Base-by-base conservation (phyloP, 2,888 invertebrate genomes). In the Eupelmus urozonus region DNA sequence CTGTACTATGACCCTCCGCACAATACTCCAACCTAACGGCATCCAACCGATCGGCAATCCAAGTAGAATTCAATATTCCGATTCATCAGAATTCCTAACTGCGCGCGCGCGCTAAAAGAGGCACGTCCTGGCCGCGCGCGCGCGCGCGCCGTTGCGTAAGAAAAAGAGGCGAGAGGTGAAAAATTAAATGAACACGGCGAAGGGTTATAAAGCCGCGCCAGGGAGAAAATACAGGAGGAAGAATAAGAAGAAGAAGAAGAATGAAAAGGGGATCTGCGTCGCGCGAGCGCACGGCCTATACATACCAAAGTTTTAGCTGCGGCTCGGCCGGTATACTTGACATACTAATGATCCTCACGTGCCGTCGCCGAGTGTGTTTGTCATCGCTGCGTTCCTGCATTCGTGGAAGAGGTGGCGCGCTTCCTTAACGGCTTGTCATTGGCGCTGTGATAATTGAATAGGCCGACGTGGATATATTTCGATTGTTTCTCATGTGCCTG, bases 261-360 rank as follows among this genome's bases (percentile, higher is more conserved):
- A 74, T 76, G 73, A 80, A 82, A 81, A 81, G n/a, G n/a, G 73
- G 79, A 82, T 81, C 65, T 81, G 72, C 81, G 82, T 84, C 83
- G n/a, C n/a, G n/a, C n/a, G n/a, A n/a, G n/a, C n/a, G n/a, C n/a
- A n/a, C n/a, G n/a, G n/a, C n/a, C n/a, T n/a, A n/a, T 49, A 81
- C 81, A 82, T 83, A 82, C 82, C 80, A 76, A 74, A 79, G 78
- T 78, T 80, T 67, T 78, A 77, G 63, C 81, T 75, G n/a, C n/a
- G n/a, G n/a, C n/a, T n/a, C n/a, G n/a, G n/a, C n/a, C n/a, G n/a
- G n/a, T n/a, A n/a, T 72, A 76, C 80, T 70, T 71, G 79, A 83
- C 83, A 84, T 85, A 85, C 84, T 84, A 86, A 86, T 85, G 84
- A 82, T 82, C 75, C 67, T 70, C 74, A 16, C 45, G 62, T n/a